phyloP scores from a whole-genome alignment of 2,113 vertebrate genomes.

The Peromyscus maniculatus region DNA sequence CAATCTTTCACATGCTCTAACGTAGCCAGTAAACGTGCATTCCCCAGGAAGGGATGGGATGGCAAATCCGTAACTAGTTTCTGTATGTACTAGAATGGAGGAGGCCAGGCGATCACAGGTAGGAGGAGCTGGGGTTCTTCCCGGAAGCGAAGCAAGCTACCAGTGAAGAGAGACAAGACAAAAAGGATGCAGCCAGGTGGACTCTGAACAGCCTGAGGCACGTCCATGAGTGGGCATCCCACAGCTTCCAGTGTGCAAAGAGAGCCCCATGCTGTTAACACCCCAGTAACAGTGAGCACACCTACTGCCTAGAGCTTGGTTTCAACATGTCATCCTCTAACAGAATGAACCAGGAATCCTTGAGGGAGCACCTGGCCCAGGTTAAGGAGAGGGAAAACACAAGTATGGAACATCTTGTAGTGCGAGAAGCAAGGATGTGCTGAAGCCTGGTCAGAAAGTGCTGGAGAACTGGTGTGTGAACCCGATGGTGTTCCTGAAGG shows the following conservation, averaged over 20 bases:
- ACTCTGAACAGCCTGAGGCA: too few relatives aligned
- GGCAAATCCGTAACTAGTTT: neutral
- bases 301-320: neutral
- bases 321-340: neutral
- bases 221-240: neutral
- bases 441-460: too few relatives aligned
- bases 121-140: neutral
- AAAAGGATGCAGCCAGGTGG: neutral
- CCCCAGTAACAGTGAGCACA: neutral
- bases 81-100: neutral
- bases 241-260: neutral
- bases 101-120: neutral
- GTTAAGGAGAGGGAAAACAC: neutral
- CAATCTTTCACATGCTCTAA: neutral
- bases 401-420: neutral
- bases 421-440: neutral
- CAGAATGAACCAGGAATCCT: neutral
- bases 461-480: neutral
- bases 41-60: neutral
- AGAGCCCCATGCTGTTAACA: neutral
- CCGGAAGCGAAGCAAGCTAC: neutral
- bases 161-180: neutral
- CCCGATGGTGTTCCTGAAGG: neutral
- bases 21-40: neutral
- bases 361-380: neutral